Evolutionary conservation across 1,140 invertebrate genomes (phyloP), one percentile per base, ranked within the genome.

Genomic region (Trichonephila clavipes): DNA sequence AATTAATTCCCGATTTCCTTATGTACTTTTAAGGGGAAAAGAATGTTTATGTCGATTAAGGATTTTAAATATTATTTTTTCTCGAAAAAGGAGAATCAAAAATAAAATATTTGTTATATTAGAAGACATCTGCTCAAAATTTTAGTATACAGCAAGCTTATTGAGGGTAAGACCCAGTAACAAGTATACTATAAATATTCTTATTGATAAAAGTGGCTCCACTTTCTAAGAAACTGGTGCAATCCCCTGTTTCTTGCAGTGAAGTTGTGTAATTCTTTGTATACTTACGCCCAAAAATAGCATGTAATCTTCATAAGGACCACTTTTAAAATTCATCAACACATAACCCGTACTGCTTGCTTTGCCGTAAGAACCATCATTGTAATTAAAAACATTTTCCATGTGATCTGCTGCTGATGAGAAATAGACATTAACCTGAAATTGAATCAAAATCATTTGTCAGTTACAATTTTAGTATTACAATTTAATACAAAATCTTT

Each of bases 311-410:
- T 34, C 28, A 40, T 77, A 7, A 2, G 28, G 72, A 0, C 2
- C 72, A 6, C 34, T 14, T 40, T 77, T 28, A 4, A 77, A 34
- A 34, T 34, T 34, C 16, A 77, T 6, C 34, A 6, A 19, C 14
- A 77, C 18, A 77, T 6, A 3, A 6, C 4, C 72, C 3, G 66
- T 0, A 5, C 81, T 81, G 0, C 6, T 85, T 58, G 66, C 81
- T 16, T 85, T n/a, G n/a, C 34, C 62, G 34, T 85, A 69, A 10
- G 3, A 28, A 2, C 66, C 6, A 7, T 64, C 34, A 2, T 83
- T 21, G 81, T 85, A 86, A 19, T 85, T 85, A 24, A 92, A 69
- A 8, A 85, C 40, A 19, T 92, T 64, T 34, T 14, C 59, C 28
- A 6, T 10, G 2, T n/a, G 24, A 34, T 2, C 14, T 40, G 61